Base-by-base conservation (phyloP, 2,113 vertebrate genomes). In the Anoura caudifer region DNA sequence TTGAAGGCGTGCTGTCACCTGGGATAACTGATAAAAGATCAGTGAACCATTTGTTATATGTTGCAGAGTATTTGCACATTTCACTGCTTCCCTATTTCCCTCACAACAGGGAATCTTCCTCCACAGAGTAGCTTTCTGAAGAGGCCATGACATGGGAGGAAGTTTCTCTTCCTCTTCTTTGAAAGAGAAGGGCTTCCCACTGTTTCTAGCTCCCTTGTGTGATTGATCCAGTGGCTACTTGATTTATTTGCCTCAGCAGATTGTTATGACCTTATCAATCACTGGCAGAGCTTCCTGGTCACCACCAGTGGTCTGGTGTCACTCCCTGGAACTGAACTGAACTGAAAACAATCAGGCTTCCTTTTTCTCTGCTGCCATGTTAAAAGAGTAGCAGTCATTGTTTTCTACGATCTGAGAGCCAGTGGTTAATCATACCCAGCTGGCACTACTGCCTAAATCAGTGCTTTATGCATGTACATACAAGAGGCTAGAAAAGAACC, bases 21-120 rank as follows among this genome's bases (percentile, higher is more conserved):
- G 83, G 72, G 69, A 43, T 33, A 45, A 80, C 47, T 91, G 85
- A 75, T 91, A 47, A 90, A 95, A 85, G 73, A 90, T 82, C 85
- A 90, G 97, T 65, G 90, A 97, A n/a, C 80, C 52, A 38, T 84
- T 87, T 87, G 95, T 96, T 97, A 81, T 92, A 86, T 15, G 90
- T 84, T 95, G 79, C 95, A 72, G 9, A 33, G 8, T 24, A 95
- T 73, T 73, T 82, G 59, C 81, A 69, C 90, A 95, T 75, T 96
- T 95, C 98, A 63, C 95, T 93, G 93, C 20, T 89, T n/a, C 2
- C 0, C 52, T 63, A 84, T 97, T 98, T 96, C 97, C 97, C 94
- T 98, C 94, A 95, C 96, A 97, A 85, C 84, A 56, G 85, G 83
- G 75, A 91, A 54, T n/a, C 54, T 12, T 76, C 96, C 50, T 12